Evolutionary conservation across 2,113 vertebrate genomes (phyloP).

Genomic region (Recurvirostra avosetta): DNA sequence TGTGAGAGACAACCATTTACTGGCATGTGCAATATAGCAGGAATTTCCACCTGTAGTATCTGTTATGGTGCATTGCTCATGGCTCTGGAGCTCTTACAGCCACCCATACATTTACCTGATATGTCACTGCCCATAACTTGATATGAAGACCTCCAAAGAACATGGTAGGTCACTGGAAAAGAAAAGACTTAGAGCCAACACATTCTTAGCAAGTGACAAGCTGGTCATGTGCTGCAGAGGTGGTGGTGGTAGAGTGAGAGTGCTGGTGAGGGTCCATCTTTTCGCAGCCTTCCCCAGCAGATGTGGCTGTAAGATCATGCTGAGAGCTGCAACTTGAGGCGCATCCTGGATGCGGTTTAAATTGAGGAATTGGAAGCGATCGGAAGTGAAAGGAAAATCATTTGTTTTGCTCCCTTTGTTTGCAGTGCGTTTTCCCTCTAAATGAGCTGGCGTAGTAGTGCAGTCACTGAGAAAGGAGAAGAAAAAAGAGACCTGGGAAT

Average conservation of each 20-base stretch:
- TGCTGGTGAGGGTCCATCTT: neutral
- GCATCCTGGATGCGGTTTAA: neutral
- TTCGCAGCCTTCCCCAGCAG: neutral
- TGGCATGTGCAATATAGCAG: neutral
- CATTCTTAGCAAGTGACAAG: accelerated
- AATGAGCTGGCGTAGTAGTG: neutral
- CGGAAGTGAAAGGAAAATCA: neutral
- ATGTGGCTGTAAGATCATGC: neutral
- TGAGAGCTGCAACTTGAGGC: neutral
- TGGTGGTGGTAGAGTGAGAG: neutral
- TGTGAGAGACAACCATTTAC: neutral
- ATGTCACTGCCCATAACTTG: neutral
- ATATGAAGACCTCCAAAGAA: neutral
- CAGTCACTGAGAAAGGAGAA: neutral
- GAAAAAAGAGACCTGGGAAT: neutral
- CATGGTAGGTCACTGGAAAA: neutral
- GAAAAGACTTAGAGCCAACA: neutral
- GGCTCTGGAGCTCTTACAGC: neutral
- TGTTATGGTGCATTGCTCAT: neutral
- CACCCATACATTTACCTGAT: neutral
- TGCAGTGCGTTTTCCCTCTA: neutral
- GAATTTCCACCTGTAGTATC: neutral
- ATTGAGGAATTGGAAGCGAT: neutral
- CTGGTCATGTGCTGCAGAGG: neutral
- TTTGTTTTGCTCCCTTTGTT: neutral